Base-by-base conservation (phyloP, 2,888 invertebrate genomes). In the Coelopa pilipes region DNA sequence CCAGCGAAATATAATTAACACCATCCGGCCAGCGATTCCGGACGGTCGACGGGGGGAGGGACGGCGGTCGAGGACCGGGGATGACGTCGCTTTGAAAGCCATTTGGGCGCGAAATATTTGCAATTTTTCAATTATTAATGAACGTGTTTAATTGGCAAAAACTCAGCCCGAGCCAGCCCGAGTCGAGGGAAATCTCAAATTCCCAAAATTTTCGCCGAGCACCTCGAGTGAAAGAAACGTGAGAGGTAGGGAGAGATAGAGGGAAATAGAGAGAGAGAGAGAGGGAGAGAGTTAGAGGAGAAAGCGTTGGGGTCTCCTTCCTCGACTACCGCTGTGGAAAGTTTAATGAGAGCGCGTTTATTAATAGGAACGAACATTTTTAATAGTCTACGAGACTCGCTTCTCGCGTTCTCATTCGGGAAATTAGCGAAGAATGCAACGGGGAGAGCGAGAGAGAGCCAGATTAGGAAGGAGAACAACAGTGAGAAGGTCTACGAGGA, bases 101-200 rank as follows among this genome's bases (percentile, higher is more conserved):
- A 21, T 66, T 49, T 66, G 49, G 17, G 66, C 50, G 47, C 11
- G 19, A 19, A 17, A 66, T 68, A n/a, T 68, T 55, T 17, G 13
- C 68, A 17, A n/a, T 68, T 24, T 55, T 13, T 68, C 45, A 68
- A 53, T 68, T 55, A 68, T 68, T 68, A 68, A 68, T 55, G n/a
- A 53, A 68, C 55, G 21, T 45, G 45, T 68, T 68, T 68, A 55
- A 55, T 68, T 34, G n/a, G 68, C 55, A 45, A 55, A 45, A 24
- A n/a, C 24, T 68, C 45, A 13, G 9, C 13, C 63, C n/a, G 10
- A 55, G 55, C 55, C 55, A 17, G 49, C 13, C 49, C 9, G 55
- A 17, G 55, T 12, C 55, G 17, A n/a, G n/a, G n/a, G 17, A 63
- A 63, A 34, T 63, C 34, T 63, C 24, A 63, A n/a, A 34, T 15